Conservation (phyloP, 2,797 vertebrate species). For the Pteronotus mesoamericanus region DNA sequence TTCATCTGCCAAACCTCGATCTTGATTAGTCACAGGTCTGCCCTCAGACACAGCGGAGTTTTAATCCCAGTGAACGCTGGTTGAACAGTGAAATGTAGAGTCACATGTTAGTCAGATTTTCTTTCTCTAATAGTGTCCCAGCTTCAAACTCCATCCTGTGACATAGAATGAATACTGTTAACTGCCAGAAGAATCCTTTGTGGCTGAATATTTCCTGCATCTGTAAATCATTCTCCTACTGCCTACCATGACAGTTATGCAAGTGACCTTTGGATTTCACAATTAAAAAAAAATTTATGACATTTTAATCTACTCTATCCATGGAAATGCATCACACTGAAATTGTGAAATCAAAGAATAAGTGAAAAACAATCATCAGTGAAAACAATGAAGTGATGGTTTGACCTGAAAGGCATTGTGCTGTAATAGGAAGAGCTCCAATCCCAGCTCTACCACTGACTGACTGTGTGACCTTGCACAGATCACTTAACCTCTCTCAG, state of each 20-base stretch:
- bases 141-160: conserved; percentile 38
- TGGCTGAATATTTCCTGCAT: conserved; percentile 74
- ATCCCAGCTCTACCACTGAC: fast-evolving
- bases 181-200: conserved; percentile 68
- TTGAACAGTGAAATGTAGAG: conserved; percentile 9
- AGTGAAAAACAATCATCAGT: conserved; percentile 24
- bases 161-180: conserved; percentile 72
- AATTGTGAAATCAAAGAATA: conserved; percentile 22
- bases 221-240: conserved; percentile 74
- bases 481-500: background rate
- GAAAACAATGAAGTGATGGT: conserved; percentile 50
- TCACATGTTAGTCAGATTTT: conserved; percentile 17
- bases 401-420: conserved; percentile 13
- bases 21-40: background rate
- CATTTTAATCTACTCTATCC: conserved; percentile 45
- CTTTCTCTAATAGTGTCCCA: conserved; percentile 49
- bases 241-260: conserved; percentile 73
- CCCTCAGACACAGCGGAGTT: background rate
- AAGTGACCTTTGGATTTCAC: conserved; percentile 80
- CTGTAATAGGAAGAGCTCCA: background rate
- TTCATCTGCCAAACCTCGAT: conserved; percentile 16
- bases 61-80: conserved; percentile 20
- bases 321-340: conserved; percentile 41
- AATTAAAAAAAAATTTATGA: conserved; percentile 63
- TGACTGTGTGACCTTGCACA: background rate